Evolutionary conservation across 2,797 vertebrate species (phyloP).

Genomic region (Acanthurus leucopareius): DNA sequence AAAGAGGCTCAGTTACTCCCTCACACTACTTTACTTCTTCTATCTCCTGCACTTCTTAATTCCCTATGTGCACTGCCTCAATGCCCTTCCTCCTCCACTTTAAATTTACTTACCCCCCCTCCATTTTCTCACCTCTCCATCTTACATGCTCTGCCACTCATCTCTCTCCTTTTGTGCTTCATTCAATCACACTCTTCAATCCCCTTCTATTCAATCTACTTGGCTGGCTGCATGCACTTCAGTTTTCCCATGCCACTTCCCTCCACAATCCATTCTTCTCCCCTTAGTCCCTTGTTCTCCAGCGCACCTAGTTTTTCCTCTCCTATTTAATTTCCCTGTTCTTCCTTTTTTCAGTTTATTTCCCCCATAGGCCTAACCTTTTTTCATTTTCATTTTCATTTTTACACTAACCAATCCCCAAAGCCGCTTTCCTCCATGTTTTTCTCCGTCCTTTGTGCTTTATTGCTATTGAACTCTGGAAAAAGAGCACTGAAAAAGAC

Average conservation of each 20-base stretch:
- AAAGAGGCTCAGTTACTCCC: slow-evolving; percentile 35
- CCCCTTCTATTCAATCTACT: background rate
- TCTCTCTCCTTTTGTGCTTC: slow-evolving; percentile 1
- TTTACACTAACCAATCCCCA: slow-evolving; percentile 3
- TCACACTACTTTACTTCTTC: slow-evolving; percentile 25
- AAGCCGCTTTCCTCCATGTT: background rate
- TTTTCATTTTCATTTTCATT: slow-evolving; percentile 22
- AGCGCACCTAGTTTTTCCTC: background rate
- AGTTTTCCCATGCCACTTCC: background rate
- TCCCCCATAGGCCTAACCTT: background rate
- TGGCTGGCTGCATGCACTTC: background rate
- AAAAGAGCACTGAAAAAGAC: background rate
- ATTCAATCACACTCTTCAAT: background rate
- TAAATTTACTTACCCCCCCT: slow-evolving; percentile 25
- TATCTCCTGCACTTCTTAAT: slow-evolving; percentile 34
- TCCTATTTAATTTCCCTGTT: background rate
- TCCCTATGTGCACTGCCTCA: slow-evolving; percentile 25
- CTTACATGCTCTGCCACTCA: slow-evolving; percentile 25
- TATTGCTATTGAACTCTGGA: background rate
- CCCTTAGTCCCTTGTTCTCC: background rate
- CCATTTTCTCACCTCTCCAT: slow-evolving; percentile 29
- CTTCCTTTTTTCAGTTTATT: background rate
- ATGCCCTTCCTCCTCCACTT: slow-evolving; percentile 21
- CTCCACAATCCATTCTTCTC: background rate
- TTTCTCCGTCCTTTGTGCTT: slow-evolving; percentile 8